phyloP scores from a whole-genome alignment of 2,113 vertebrate genomes.

The Chaetops frenatus region DNA sequence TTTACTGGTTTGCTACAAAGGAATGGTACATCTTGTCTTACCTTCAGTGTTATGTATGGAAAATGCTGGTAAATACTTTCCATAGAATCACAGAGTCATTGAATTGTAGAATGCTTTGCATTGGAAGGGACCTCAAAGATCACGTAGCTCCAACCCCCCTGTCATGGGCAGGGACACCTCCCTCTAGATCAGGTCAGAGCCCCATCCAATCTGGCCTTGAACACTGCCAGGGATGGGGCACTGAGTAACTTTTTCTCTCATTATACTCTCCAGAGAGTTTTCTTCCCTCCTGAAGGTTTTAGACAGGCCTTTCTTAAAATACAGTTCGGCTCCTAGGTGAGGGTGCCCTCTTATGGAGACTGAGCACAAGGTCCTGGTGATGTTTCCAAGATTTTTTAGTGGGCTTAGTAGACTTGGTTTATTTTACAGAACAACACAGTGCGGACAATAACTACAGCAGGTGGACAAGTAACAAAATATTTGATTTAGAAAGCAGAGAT shows the following conservation, averaged over 20 bases:
- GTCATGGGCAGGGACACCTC: background rate
- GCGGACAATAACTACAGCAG: background rate
- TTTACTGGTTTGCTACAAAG: background rate
- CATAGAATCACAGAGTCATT: background rate
- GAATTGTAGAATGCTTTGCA: background rate
- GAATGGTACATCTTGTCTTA: background rate
- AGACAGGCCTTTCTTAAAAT: background rate
- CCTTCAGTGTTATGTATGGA: too few species aligned
- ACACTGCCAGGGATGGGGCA: background rate
- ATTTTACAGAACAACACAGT: background rate
- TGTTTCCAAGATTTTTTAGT: background rate
- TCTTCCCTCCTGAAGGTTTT: background rate
- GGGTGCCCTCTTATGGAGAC: conserved; percentile 19
- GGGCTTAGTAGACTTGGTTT: background rate
- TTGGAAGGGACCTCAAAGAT: background rate
- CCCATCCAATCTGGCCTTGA: background rate
- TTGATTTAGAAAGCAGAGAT: background rate
- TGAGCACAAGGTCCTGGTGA: background rate
- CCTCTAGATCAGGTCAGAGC: background rate
- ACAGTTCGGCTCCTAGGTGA: background rate
- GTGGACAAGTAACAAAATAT: background rate
- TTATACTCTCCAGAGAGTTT: background rate
- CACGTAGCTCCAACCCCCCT: background rate
- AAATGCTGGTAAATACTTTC: background rate
- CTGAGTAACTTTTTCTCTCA: background rate